A percentile compares a stretch with the other conserved stretches of the same genome.
Conservation (phyloP, 2,888 invertebrate species). For the Meteorus cinctellus region DNA sequence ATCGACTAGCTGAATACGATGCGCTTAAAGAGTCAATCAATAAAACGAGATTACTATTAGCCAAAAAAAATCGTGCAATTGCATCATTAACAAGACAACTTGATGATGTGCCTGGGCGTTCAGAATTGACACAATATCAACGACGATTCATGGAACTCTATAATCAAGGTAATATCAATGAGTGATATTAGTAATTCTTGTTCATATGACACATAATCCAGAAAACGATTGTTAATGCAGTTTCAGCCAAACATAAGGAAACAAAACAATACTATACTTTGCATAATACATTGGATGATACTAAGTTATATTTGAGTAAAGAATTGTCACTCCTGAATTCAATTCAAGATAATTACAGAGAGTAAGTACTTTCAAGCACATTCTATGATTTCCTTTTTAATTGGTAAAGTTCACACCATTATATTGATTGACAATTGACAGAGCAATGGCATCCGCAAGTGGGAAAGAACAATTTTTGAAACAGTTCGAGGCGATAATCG, state of each 20-base stretch:
- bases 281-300: constrained; percentile 96
- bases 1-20: constrained; percentile 76
- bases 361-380: constrained; percentile 76
- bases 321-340: constrained; percentile 92
- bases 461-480: constrained; percentile 92
- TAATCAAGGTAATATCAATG: constrained; percentile 82
- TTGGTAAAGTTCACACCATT: not conserved
- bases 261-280: constrained; percentile 98
- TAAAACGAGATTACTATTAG: constrained; percentile 80
- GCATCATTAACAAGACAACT: constrained; percentile 88
- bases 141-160: constrained; percentile 96
- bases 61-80: constrained; percentile 86
- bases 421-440: constrained; percentile 63
- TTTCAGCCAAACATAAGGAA: constrained; percentile 95
- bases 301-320: constrained; percentile 93
- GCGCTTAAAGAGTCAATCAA: constrained; percentile 79
- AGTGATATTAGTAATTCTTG: constrained; percentile 27
- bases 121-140: constrained; percentile 96
- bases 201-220: not conserved
- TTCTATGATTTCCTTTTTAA: not conserved
- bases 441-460: constrained; percentile 87
- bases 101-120: constrained; percentile 94
- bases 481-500: constrained; percentile 92
- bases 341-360: constrained; percentile 90
- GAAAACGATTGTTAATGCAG: constrained; percentile 72